Conservation (phyloP, 2,888 invertebrate genomes). For the Parnassius glacialis region DNA sequence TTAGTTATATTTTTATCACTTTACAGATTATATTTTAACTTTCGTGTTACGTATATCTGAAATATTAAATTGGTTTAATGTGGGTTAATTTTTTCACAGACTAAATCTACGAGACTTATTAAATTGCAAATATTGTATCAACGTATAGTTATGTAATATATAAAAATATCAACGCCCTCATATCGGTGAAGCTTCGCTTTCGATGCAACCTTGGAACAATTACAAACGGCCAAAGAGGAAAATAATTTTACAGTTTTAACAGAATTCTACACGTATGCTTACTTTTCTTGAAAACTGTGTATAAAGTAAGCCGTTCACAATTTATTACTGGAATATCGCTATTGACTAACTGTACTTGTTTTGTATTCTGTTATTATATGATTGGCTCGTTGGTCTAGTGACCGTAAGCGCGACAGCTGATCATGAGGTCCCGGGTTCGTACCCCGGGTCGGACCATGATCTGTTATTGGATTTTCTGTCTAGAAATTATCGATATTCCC, state of each 20-base stretch:
- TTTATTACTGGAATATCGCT: not conserved
- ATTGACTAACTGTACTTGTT: not conserved
- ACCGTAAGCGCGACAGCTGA: too few species aligned
- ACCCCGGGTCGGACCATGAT: too few species aligned
- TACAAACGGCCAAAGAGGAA: constrained; percentile 14
- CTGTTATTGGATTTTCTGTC: too few species aligned
- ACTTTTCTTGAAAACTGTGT: constrained; percentile 15
- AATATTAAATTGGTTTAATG: too few species aligned
- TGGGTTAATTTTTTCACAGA: too few species aligned
- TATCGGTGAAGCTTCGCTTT: constrained; percentile 7
- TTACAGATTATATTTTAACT: too few species aligned
- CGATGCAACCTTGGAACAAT: constrained; percentile 12
- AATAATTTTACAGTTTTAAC: constrained; percentile 12
- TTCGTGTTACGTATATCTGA: too few species aligned
- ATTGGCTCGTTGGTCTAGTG: not conserved
- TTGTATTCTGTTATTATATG: not conserved
- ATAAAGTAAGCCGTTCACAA: not conserved
- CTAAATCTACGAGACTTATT: too few species aligned
- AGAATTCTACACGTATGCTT: constrained; percentile 2
- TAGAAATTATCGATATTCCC: too few species aligned
- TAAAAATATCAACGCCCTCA: not conserved
- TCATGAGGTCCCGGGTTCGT: too few species aligned
- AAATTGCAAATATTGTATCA: too few species aligned
- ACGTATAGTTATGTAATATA: not conserved
- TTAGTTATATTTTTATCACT: too few species aligned